phyloP scores from a whole-genome alignment of 2,797 vertebrate species.

The Cuniculus paca region DNA sequence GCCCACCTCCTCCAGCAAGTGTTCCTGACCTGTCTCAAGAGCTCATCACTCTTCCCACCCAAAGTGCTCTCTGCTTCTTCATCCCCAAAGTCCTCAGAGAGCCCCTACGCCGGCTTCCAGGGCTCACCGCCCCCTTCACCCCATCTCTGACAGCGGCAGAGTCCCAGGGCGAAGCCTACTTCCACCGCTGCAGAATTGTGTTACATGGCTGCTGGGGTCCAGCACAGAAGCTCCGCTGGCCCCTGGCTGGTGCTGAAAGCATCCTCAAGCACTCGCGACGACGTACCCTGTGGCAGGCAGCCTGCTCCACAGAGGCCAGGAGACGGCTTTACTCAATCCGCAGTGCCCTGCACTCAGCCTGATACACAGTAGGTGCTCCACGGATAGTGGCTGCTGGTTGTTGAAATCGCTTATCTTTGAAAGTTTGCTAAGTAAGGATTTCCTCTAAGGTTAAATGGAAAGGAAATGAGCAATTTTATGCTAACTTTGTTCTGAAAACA shows the following conservation, averaged over 20 bases:
- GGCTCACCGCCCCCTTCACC: neutral
- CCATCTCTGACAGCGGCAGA: neutral
- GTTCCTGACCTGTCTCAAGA: neutral
- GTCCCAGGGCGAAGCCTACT: neutral
- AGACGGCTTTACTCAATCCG: neutral
- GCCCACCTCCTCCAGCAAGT: neutral
- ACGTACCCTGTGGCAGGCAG: accelerated
- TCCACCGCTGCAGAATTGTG: neutral
- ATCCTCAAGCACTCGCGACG: accelerated
- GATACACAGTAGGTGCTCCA: neutral
- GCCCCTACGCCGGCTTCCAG: neutral
- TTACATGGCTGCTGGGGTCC: neutral
- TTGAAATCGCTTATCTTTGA: neutral
- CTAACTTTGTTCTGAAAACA: slow-evolving; percentile 16
- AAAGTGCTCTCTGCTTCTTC: too few relatives aligned
- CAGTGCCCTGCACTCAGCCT: neutral
- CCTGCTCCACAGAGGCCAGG: neutral
- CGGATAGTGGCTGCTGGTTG: neutral
- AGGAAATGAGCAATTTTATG: slow-evolving; percentile 18
- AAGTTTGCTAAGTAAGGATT: slow-evolving; percentile 16
- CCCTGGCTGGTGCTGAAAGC: neutral
- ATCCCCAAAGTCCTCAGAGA: neutral
- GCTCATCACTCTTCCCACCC: accelerated
- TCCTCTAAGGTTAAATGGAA: neutral
- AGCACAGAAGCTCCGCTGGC: neutral